Conservation (phyloP, 2,888 invertebrate genomes). For the Metalampra italica region DNA sequence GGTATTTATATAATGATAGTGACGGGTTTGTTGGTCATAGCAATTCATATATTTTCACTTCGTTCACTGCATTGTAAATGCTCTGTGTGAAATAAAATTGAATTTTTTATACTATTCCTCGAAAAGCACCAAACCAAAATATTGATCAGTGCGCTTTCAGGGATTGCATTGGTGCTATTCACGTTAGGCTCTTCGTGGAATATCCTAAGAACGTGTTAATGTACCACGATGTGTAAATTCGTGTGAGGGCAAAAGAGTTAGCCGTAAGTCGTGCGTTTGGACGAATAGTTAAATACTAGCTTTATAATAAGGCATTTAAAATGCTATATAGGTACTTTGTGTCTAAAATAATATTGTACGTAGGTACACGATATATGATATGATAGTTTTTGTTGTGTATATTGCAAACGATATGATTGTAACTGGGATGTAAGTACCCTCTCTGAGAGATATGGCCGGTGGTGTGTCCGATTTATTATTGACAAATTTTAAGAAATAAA, state of each 20-base stretch:
- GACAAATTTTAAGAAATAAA: constrained; percentile 74
- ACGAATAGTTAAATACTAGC: constrained; percentile 15
- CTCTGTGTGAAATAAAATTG: too few relatives aligned
- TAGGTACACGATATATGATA: constrained; percentile 25
- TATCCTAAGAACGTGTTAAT: too few relatives aligned
- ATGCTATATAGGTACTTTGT: constrained; percentile 37
- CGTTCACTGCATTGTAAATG: too few relatives aligned
- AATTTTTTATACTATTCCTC: too few relatives aligned
- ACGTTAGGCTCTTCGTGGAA: too few relatives aligned
- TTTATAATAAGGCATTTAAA: constrained; percentile 30
- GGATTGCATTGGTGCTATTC: too few relatives aligned
- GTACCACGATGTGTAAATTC: neutral
- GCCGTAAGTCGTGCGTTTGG: constrained; percentile 12
- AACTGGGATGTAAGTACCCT: constrained; percentile 17
- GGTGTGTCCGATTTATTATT: constrained; percentile 52
- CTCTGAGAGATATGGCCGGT: constrained; percentile 38
- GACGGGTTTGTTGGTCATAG: too few relatives aligned
- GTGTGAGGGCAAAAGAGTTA: constrained; percentile 11
- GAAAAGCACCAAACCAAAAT: too few relatives aligned
- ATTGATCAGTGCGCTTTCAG: too few relatives aligned
- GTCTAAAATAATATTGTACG: constrained; percentile 38
- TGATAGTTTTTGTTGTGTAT: constrained; percentile 43
- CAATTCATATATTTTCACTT: too few relatives aligned
- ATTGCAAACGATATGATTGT: constrained; percentile 34
- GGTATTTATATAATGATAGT: too few relatives aligned